Base-by-base conservation (phyloP, 2,888 invertebrate species). In the Podabrus alpinus region DNA sequence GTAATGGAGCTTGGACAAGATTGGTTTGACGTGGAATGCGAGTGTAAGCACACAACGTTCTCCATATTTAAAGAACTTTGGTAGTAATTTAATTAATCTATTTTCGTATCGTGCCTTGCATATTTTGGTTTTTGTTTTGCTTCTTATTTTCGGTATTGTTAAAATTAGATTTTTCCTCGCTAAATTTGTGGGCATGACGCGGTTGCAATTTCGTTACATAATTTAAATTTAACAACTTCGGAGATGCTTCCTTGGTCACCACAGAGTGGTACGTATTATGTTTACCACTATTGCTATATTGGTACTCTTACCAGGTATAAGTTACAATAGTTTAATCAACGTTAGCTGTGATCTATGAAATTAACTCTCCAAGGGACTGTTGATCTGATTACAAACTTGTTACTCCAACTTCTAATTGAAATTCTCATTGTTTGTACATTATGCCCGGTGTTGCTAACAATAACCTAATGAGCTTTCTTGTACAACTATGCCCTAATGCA, bases 1-100 rank as follows among this genome's bases (percentile, higher is more conserved):
- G 45, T 45, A 45, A 45, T 45, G 45, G 45, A 71, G 74, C 71
- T 68, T 64, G 59, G 66, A 68, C 71, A 74, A 71, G 68, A 24
- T 59, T 25, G 13, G 66, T 59, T 25, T 70, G 66, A 59, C 68
- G 45, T 24, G 66, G 71, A 68, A 59, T 73, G 69, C 29, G 64
- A 24, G 10, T 64, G 69, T 25, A 66, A 19, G 62, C 21, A 24
- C 15, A 24, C 61, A 17, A 62, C 17, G 60, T 45, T 17, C 45
- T 13, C 61, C 66, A 62, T 62, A 68, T 15, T 68, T 21, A 45
- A 59, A 69, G 69, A 59, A 73, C 45, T 66, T 69, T 72, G 25
- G 15, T 60, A 61, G 17, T 15, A 59, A 17, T 25, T 61, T 60
- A 29, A 17, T 68, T 72, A 68, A 67, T 72, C 72, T 72, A 72